These are phyloP conservation scores for Himalopsyche tibetana DNA, from an alignment of 2,888 invertebrate genomes.

Conservation along the genomic window DNA sequence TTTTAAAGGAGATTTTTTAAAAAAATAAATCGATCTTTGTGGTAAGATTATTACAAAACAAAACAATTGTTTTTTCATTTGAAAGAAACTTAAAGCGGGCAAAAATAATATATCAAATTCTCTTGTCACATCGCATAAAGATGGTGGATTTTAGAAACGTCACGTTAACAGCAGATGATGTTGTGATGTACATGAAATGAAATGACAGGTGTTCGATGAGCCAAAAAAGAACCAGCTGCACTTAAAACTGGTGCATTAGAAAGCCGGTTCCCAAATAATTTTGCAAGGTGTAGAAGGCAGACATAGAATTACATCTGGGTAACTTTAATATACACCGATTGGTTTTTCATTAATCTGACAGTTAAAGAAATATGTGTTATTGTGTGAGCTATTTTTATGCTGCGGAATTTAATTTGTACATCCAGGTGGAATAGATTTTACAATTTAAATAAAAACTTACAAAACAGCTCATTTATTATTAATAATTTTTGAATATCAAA, in stretches of 20 bases:
- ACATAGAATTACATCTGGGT: too few species aligned
- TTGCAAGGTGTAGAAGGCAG: background rate
- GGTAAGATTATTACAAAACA: background rate
- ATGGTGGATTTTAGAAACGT: slow-evolving; percentile 20
- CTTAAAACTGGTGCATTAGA: slow-evolving; percentile 55
- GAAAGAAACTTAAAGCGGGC: background rate
- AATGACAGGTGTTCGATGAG: slow-evolving; percentile 63
- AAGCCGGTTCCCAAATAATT: slow-evolving; percentile 50
- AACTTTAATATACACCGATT: too few species aligned
- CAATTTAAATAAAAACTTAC: too few species aligned
- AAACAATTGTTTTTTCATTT: background rate
- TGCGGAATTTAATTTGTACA: too few species aligned
- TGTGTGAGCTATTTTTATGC: too few species aligned
- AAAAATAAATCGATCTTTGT: too few species aligned
- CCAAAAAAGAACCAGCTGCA: slow-evolving; percentile 61
- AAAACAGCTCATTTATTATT: too few species aligned
- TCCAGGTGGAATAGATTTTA: too few species aligned
- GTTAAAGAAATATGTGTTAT: too few species aligned
- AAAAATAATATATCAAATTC: slow-evolving; percentile 24
- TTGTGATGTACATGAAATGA: slow-evolving; percentile 46
- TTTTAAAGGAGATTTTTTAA: too few species aligned
- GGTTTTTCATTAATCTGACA: too few species aligned
- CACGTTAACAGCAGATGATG: slow-evolving; percentile 55
- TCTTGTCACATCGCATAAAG: slow-evolving; percentile 36
- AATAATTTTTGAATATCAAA: too few species aligned